Conservation (phyloP, 2,888 invertebrate genomes). For the Nomada ruficornis region DNA sequence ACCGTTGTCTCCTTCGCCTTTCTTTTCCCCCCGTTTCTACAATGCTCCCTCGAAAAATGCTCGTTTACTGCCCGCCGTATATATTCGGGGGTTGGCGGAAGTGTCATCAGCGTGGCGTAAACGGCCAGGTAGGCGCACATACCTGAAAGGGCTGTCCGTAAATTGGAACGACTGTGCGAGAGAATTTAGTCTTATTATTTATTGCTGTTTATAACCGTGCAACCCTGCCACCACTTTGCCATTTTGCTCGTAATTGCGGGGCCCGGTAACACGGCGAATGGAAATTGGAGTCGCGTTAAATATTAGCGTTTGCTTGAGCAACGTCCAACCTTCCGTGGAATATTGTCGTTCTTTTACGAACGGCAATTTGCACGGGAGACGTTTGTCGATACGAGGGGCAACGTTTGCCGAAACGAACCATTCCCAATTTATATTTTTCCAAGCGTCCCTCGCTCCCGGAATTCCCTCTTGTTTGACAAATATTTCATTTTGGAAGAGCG, state of each 20-base stretch:
- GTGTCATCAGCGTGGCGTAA: not conserved
- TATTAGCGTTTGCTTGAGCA: too few species aligned
- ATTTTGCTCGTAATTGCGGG: too few species aligned
- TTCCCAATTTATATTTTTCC: not conserved
- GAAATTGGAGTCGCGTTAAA: too few species aligned
- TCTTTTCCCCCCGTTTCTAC: not conserved
- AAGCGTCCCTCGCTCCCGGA: not conserved
- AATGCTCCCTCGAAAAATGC: constrained; percentile 8
- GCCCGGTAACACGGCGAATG: not conserved
- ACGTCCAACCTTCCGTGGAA: too few species aligned
- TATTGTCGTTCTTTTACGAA: too few species aligned
- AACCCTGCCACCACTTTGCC: too few species aligned
- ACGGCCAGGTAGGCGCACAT: constrained; percentile 21
- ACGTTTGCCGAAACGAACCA: not conserved
- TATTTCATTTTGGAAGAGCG: constrained; percentile 17
- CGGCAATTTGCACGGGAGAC: not conserved
- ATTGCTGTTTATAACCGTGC: constrained; percentile 2
- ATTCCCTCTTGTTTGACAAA: constrained; percentile 15
- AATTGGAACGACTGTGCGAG: constrained; percentile 25
- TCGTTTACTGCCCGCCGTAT: constrained; percentile 32
- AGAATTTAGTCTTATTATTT: constrained; percentile 4
- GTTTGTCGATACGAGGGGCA: too few species aligned
- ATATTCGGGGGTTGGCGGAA: not conserved
- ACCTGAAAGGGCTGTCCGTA: constrained; percentile 15
- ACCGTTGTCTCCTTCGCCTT: not conserved